Evolutionary conservation across 1,140 invertebrate genomes (phyloP).

Genomic region (Bombus breviceps): DNA sequence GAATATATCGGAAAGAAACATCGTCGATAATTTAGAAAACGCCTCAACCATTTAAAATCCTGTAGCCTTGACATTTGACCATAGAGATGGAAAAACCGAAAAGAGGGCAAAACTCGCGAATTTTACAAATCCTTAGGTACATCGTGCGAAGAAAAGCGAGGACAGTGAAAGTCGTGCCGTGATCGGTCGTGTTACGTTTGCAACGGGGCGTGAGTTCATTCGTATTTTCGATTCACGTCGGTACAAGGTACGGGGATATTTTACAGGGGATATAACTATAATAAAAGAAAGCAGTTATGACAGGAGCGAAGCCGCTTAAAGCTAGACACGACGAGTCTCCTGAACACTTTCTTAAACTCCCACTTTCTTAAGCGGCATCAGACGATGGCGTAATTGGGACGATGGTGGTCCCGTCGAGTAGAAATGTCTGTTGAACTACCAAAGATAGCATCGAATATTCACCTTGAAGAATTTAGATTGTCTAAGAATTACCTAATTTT

Average conservation of each 20-base stretch:
- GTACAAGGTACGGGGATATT: conserved; percentile 20
- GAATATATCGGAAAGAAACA: no score
- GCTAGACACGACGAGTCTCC: no score
- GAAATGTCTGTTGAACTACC: neutral
- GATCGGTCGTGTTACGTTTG: conserved; percentile 11
- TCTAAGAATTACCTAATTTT: neutral
- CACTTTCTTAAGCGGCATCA: neutral
- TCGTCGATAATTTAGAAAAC: neutral
- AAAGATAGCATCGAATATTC: neutral
- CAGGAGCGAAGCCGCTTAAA: no score
- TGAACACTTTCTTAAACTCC: neutral
- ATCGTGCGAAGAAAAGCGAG: conserved; percentile 34
- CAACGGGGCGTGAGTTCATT: conserved; percentile 16
- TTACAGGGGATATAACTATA: conserved; percentile 37
- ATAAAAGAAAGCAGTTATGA: conserved; percentile 41
- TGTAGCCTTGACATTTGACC: neutral
- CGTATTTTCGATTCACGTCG: conserved; percentile 41
- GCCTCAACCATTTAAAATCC: neutral
- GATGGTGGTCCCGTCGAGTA: neutral
- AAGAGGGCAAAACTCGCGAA: neutral
- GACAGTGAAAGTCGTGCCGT: conserved; percentile 45
- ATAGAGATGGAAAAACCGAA: neutral
- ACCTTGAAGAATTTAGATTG: neutral
- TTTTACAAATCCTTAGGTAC: conserved; percentile 22
- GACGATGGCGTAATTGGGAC: neutral